These are phyloP conservation scores for Leptopilina boulardi DNA, from an alignment of 1,140 invertebrate genomes.

Conservation along the genomic window DNA sequence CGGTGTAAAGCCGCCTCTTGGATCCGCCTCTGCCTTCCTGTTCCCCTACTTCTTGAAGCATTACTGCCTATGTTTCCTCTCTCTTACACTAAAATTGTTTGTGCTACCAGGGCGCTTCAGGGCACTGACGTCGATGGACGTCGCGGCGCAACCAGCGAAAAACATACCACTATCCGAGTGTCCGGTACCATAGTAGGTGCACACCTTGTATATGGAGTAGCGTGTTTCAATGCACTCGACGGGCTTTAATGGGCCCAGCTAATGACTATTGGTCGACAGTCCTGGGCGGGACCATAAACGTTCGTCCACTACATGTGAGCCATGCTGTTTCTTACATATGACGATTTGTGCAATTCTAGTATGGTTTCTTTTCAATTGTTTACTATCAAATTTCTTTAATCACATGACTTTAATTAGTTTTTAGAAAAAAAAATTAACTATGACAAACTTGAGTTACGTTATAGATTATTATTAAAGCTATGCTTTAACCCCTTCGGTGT, in stretches of 20 bases:
- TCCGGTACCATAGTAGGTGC: neutral
- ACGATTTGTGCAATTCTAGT: neutral
- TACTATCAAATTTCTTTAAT: too few relatives aligned
- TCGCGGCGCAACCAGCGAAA: slow-evolving; percentile 36
- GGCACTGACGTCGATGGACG: slow-evolving; percentile 35
- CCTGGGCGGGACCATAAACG: slow-evolving; percentile 73
- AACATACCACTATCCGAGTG: slow-evolving; percentile 31
- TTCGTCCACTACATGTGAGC: slow-evolving; percentile 19
- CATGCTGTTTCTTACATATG: slow-evolving; percentile 3
- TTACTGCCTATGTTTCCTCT: slow-evolving; percentile 40
- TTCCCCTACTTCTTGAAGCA: slow-evolving; percentile 49
- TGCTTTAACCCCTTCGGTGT: too few relatives aligned
- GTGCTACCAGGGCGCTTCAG: slow-evolving; percentile 38
- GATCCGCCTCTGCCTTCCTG: slow-evolving; percentile 55
- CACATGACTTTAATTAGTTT: too few relatives aligned
- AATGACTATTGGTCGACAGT: slow-evolving; percentile 76
- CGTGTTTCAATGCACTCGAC: slow-evolving; percentile 51
- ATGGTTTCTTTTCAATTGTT: neutral
- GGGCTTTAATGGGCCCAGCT: slow-evolving; percentile 75
- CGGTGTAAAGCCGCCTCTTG: slow-evolving; percentile 60
- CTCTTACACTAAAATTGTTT: slow-evolving; percentile 39
- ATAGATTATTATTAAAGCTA: neutral
- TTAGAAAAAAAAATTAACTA: too few relatives aligned
- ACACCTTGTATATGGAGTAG: slow-evolving; percentile 48
- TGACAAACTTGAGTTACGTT: too few relatives aligned